phyloP scores from a whole-genome alignment of 2,113 vertebrate species.

The Cephalopterus ornatus region DNA sequence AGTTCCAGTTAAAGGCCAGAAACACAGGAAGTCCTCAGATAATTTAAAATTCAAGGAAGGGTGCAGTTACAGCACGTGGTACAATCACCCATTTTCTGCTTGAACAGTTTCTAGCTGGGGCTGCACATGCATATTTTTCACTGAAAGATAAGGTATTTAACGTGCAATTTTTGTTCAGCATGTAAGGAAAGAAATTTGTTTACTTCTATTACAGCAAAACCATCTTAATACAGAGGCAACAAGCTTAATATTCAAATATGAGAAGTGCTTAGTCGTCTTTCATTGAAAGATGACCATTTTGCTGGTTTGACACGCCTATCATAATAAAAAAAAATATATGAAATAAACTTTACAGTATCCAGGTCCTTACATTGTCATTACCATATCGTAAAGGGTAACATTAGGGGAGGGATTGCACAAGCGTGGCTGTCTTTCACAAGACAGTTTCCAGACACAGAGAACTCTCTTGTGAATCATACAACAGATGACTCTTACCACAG shows the following conservation, averaged over 20 bases:
- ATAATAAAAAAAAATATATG: background rate
- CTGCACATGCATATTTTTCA: background rate
- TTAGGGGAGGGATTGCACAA: background rate
- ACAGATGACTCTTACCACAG: conserved; percentile 17
- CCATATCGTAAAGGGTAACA: background rate
- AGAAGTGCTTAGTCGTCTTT: background rate
- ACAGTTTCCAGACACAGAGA: background rate
- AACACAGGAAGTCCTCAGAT: background rate
- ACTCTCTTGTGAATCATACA: background rate
- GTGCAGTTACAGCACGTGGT: background rate
- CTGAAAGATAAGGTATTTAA: background rate
- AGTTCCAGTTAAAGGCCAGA: background rate
- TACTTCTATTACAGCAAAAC: background rate
- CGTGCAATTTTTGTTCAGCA: background rate
- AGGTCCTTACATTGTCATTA: background rate
- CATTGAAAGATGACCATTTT: background rate
- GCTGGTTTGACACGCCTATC: background rate
- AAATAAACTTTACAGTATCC: background rate
- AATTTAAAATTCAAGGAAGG: conserved; percentile 7
- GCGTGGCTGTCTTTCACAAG: background rate
- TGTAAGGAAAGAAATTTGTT: background rate
- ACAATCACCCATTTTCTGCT: background rate
- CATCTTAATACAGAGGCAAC: background rate
- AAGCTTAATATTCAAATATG: background rate
- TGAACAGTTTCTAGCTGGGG: background rate